Conservation (phyloP, 2,797 vertebrate genomes). For the Fringilla coelebs region DNA sequence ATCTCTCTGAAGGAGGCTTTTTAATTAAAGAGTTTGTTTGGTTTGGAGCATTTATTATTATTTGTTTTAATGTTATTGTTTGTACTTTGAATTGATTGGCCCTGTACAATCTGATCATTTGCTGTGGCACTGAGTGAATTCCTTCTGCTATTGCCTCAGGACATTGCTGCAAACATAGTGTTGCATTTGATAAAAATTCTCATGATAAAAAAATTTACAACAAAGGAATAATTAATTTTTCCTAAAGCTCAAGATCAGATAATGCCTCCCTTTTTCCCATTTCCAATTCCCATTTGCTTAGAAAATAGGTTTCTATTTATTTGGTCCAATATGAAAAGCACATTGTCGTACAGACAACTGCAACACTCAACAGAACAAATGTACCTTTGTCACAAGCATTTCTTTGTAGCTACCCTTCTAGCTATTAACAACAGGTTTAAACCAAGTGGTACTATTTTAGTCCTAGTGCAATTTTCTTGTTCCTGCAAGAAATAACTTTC, state of each 20-base stretch:
- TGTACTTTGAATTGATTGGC: conserved; percentile 44
- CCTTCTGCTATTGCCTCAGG: conserved; percentile 56
- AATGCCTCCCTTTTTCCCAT: neutral
- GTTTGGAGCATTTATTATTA: conserved; percentile 40
- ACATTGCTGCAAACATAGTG: conserved; percentile 23
- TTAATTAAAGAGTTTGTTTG: conserved; percentile 64
- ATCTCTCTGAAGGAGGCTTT: conserved; percentile 28
- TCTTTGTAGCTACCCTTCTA: neutral
- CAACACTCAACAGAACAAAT: conserved; percentile 11
- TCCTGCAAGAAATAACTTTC: conserved; percentile 47
- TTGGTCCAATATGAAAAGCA: conserved; percentile 35
- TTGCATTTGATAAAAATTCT: conserved; percentile 61
- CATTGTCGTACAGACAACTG: neutral
- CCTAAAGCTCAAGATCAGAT: conserved; percentile 27
- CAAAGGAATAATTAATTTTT: conserved; percentile 67
- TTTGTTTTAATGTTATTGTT: conserved; percentile 63
- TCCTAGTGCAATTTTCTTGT: conserved; percentile 34
- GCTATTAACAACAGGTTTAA: conserved; percentile 38
- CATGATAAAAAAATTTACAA: conserved; percentile 55
- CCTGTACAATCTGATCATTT: conserved; percentile 36
- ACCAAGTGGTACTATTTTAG: conserved; percentile 47
- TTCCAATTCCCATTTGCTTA: conserved; percentile 35
- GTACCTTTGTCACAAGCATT: conserved; percentile 2
- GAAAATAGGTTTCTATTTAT: conserved; percentile 55
- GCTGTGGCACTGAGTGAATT: conserved; percentile 10